phyloP scores from a whole-genome alignment of 2,888 invertebrate genomes.

The Choristoneura rosaceana region DNA sequence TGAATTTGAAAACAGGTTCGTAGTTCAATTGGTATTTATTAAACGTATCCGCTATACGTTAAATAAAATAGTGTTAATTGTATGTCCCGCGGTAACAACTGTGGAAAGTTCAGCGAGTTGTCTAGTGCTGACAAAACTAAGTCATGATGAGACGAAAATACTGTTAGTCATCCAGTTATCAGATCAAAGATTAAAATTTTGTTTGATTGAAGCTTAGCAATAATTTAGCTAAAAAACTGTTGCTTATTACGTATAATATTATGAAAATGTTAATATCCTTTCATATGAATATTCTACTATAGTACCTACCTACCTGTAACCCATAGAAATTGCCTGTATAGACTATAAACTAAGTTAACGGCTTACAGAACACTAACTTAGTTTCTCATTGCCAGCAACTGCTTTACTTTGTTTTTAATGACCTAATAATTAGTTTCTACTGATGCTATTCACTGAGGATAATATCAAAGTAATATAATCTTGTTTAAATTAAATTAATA shows the following conservation, averaged over 20 bases:
- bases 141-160: not conserved
- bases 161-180: not conserved
- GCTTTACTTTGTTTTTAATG: too few species aligned
- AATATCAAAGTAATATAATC: too few species aligned
- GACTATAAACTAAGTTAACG: too few species aligned
- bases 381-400: too few species aligned
- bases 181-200: not conserved
- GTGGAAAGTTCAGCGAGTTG: not conserved
- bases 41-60: conserved; percentile 50
- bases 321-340: too few species aligned
- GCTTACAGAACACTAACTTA: too few species aligned
- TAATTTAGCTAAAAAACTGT: not conserved
- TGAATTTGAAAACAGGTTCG: conserved; percentile 91
- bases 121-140: not conserved
- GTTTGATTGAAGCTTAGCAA: not conserved
- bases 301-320: too few species aligned
- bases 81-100: not conserved
- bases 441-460: too few species aligned
- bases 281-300: too few species aligned
- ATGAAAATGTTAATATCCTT: too few species aligned
- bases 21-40: conserved; percentile 56
- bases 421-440: too few species aligned
- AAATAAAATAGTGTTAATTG: conserved; percentile 27
- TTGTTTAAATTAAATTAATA: too few species aligned
- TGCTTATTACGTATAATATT: not conserved